phyloP scores from a whole-genome alignment of 2,888 invertebrate genomes.

The Sarcophaga caerulescens region DNA sequence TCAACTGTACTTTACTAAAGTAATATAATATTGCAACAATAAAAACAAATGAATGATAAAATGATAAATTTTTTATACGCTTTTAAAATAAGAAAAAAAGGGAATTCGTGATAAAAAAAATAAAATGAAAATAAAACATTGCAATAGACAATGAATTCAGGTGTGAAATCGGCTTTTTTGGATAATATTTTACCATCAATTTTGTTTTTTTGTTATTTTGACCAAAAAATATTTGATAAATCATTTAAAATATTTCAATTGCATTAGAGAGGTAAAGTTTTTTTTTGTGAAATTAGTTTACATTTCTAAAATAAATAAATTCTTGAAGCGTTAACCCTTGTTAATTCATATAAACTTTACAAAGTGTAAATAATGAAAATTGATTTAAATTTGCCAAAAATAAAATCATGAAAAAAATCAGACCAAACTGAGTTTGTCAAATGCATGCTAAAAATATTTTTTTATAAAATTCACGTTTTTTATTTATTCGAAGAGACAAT shows the following conservation, averaged over 20 bases:
- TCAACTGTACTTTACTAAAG: slow-evolving; percentile 5
- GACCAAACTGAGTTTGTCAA: no score
- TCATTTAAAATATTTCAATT: slow-evolving; percentile 11
- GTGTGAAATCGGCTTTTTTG: slow-evolving; percentile 38
- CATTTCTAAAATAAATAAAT: not conserved
- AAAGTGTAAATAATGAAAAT: not conserved
- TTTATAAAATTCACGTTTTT: no score
- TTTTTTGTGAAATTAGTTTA: not conserved
- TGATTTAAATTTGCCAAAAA: not conserved
- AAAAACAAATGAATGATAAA: slow-evolving; percentile 14
- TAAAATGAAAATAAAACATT: slow-evolving; percentile 11
- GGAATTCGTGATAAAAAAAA: not conserved
- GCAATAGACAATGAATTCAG: slow-evolving; percentile 37
- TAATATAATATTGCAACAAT: slow-evolving; percentile 23
- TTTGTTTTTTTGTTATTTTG: not conserved
- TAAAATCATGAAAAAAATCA: no score
- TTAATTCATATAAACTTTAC: not conserved
- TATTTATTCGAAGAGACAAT: no score
- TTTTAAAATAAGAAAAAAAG: slow-evolving; percentile 3
- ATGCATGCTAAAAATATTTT: no score
- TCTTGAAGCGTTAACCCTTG: slow-evolving; percentile 6
- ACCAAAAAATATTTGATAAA: not conserved
- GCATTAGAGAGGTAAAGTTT: not conserved
- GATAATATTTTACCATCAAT: not conserved
- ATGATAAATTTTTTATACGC: not conserved